Conservation (phyloP, 1,140 invertebrate genomes). For the Dendroctonus valens region DNA sequence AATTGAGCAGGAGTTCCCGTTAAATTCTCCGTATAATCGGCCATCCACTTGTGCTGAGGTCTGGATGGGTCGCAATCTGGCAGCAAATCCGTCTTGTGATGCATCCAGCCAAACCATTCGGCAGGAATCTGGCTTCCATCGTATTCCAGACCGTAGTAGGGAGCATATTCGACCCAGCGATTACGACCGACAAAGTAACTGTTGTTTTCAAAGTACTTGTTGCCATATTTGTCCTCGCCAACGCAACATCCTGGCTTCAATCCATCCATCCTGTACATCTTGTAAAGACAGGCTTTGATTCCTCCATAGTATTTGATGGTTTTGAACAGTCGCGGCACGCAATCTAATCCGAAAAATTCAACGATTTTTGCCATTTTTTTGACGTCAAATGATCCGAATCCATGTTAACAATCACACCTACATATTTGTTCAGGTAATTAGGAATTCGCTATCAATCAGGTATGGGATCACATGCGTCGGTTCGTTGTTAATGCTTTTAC, state of each 20-base stretch:
- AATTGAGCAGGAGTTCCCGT: constrained; percentile 78
- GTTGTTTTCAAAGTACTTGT: constrained; percentile 94
- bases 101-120: constrained; percentile 87
- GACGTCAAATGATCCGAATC: background rate
- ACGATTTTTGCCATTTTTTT: constrained; percentile 53
- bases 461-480: too few relatives aligned
- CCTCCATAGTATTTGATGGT: constrained; percentile 78
- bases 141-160: constrained; percentile 76
- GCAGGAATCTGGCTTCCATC: constrained; percentile 90
- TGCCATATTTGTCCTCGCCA: constrained; percentile 92
- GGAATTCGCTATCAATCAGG: too few relatives aligned
- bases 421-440: too few relatives aligned
- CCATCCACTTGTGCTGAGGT: constrained; percentile 82
- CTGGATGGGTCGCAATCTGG: constrained; percentile 68
- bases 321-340: constrained; percentile 63
- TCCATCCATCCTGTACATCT: constrained; percentile 81
- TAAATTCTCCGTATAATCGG: constrained; percentile 76
- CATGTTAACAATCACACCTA: too few relatives aligned
- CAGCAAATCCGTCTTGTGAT: constrained; percentile 78
- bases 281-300: constrained; percentile 61
- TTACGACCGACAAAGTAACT: constrained; percentile 85
- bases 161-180: constrained; percentile 88
- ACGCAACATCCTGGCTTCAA: constrained; percentile 80
- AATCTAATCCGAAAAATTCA: constrained; percentile 68
- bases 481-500: too few relatives aligned